Base-by-base conservation (phyloP, 37 sponge, comb jelly and placozoan species). In the Haliclona indistincta region DNA sequence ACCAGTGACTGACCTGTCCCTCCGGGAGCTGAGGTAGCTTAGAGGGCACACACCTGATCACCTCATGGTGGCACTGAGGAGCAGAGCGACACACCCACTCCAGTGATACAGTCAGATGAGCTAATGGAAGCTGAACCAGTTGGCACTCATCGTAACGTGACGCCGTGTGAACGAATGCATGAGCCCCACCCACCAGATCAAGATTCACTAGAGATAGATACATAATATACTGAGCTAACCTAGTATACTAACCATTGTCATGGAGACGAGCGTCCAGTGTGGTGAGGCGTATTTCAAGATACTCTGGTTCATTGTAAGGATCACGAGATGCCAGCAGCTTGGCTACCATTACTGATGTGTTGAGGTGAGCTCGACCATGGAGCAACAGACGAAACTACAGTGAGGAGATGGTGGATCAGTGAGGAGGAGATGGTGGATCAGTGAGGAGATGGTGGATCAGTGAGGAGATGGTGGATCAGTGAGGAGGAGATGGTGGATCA, bases 141-240 rank as follows among this genome's bases (percentile, higher is more conserved):
- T 82, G 75, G 73, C 94, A 91, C 23, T 87, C 86, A 77, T 96
- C 94, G 40, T 96, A 96, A 58, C 94, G 94, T 43, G 90, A 90
- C 34, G 97, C 95, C n/a, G 94, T 96, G 82, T 86, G 91, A 36
- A 93, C 73, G 61, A 63, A 77, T 8, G 86, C 66, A 52, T 81
- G 71, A 17, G 84, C 4, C 19, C 76, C 79, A 3, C 94, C 97
- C 28, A 54, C 68, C 30, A 93, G 44, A 22, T 73, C 34, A 51
- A 96, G 53, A 38, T 68, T 35, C 40, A 75, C 93, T 78, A 3
- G 28, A 35, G 4, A 64, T 25, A 30, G n/a, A n/a, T n/a, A n/a
- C n/a, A 38, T 25, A 22, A 19, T 32, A n/a, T 20, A 26, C 7
- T 17, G 6, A n/a, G 25, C 23, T 51, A 64, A 23, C 11, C 45